Base-by-base conservation (phyloP, 2,797 vertebrate species). In the Myripristis murdjan region DNA sequence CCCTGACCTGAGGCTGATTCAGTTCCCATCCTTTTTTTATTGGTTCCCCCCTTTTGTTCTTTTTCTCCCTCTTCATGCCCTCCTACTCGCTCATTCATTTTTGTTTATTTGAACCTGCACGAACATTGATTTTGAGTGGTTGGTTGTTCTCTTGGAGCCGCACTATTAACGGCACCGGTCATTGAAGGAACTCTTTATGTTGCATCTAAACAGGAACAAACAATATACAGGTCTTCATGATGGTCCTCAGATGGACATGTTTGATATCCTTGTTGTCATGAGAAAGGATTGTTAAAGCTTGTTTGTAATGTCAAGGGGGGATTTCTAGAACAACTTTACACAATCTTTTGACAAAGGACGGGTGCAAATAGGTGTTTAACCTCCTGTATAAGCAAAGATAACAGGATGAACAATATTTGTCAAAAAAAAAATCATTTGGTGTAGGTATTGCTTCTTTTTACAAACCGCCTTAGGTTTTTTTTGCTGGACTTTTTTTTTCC, bases 111-210 rank as follows among this genome's bases (percentile, higher is more conserved):
- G 86, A 94, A 95, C 93, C 92, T 94, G 93, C 94, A 95, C 91
- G 90, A 93, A 95, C 95, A 95, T 95, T 95, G 89, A 93, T 94
- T 95, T 93, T 91, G 90, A 92, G 87, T 93, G 93, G 92, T 93
- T 93, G 93, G 91, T 95, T 92, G 93, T 94, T 93, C 89, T 91
- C 85, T 90, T 91, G 93, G 93, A 94, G 93, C 92, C 81, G 82
- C 90, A 87, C 89, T 81, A 89, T 94, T 92, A 92, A 88, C 91
- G 92, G 82, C 91, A 93, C 89, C 88, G 84, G 89, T 92, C 90
- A 92, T 91, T 84, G 92, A 94, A 94, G 92, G 93, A 95, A 94
- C 94, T 93, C 93, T 92, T 93, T 91, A 92, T 86, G 91, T 93
- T 94, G 91, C 91, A 91, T 91, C 89, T 84, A 86, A 91, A 89